phyloP scores from a whole-genome alignment of 2,888 invertebrate species.

The Globia sparganii region DNA sequence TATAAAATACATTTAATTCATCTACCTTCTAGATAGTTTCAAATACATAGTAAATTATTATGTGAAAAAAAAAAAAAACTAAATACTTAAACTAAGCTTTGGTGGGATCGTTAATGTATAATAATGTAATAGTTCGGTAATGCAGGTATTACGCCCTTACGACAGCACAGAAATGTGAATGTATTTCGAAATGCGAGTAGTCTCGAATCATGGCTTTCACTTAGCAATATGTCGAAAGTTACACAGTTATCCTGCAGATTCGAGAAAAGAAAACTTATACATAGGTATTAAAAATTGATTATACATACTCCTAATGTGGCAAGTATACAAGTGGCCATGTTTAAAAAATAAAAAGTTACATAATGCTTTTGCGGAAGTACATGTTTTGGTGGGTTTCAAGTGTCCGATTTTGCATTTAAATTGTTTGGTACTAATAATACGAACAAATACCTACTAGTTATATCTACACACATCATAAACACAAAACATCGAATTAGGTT shows the following conservation, averaged over 20 bases:
- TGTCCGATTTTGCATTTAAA: constrained; percentile 77
- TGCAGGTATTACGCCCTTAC: constrained; percentile 69
- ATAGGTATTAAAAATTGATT: constrained; percentile 50
- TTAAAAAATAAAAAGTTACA: constrained; percentile 44
- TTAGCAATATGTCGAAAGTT: constrained; percentile 39
- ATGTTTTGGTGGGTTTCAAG: constrained; percentile 77
- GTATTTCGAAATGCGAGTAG: constrained; percentile 61
- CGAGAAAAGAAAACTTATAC: constrained; percentile 46
- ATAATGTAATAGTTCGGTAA: constrained; percentile 81
- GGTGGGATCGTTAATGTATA: constrained; percentile 88
- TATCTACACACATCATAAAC: constrained; percentile 72
- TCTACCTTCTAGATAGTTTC: constrained; percentile 73
- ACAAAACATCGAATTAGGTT: constrained; percentile 63
- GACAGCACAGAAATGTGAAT: constrained; percentile 62
- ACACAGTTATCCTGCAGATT: constrained; percentile 42
- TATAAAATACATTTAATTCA: constrained; percentile 75
- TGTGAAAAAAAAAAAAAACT: constrained; percentile 79
- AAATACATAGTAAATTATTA: constrained; percentile 71
- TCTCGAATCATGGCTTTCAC: constrained; percentile 54
- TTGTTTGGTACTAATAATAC: constrained; percentile 76
- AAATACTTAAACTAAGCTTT: constrained; percentile 89
- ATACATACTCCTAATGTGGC: constrained; percentile 63
- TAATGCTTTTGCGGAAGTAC: constrained; percentile 64
- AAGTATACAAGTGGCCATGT: constrained; percentile 65
- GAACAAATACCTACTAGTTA: constrained; percentile 71